Conservation (phyloP, 1,140 invertebrate genomes). For the Halictus rubicundus region DNA sequence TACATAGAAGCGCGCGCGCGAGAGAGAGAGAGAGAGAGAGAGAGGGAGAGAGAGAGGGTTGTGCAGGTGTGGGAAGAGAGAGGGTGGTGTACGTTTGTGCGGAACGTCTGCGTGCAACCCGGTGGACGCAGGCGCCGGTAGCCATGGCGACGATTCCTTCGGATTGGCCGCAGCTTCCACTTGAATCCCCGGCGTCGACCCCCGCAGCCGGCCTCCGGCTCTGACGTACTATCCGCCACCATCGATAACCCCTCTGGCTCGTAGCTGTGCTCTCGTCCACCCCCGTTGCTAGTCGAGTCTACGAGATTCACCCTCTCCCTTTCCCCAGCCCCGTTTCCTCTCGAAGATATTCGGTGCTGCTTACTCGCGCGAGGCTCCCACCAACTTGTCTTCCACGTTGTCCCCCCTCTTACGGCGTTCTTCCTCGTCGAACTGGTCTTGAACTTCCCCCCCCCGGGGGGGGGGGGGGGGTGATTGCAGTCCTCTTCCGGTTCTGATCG, state of each 20-base stretch:
- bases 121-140: conserved; percentile 77
- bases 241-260: conserved; percentile 75
- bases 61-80: conserved; percentile 9
- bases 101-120: conserved; percentile 62
- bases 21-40: not conserved
- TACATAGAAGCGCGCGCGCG: conserved; percentile 9
- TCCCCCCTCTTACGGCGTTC: too few species aligned
- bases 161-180: conserved; percentile 80
- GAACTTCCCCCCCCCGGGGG: too few species aligned
- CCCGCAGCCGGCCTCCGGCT: conserved; percentile 56
- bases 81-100: conserved; percentile 38
- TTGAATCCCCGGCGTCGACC: conserved; percentile 75
- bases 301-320: conserved; percentile 22
- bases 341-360: not conserved
- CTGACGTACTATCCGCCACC: conserved; percentile 73
- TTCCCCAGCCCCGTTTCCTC: not conserved
- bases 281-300: conserved; percentile 49
- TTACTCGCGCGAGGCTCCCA: too few species aligned
- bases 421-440: too few species aligned
- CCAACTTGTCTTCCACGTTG: too few species aligned
- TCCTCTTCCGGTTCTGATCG: too few species aligned
- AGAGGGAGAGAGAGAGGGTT: not conserved
- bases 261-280: conserved; percentile 46
- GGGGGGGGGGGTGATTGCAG: too few species aligned
- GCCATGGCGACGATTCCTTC: conserved; percentile 79